Base-by-base conservation (phyloP, 1,140 invertebrate species). In the Apis laboriosa region DNA sequence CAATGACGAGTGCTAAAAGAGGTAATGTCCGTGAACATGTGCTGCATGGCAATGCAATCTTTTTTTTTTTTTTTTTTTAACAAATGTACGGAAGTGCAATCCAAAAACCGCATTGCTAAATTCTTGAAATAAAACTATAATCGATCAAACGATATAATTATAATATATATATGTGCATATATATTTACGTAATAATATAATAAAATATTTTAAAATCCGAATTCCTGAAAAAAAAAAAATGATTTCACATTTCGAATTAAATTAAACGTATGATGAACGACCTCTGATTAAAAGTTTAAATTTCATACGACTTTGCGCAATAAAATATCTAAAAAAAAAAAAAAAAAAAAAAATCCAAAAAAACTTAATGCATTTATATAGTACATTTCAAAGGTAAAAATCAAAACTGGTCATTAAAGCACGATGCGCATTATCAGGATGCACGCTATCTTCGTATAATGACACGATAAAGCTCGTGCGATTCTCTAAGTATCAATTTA, bases 1-100 rank as follows among this genome's bases (percentile, higher is more conserved):
- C 28, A 43, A 34, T 70, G 73, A 83, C 75, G 49, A 77, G 68
- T 58, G 66, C 82, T 21, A 70, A 76, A 86, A 79, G 34, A 71
- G 24, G 17, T 63, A 72, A 87, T 63, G 84, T 83, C 43, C 60
- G 71, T 72, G 64, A 75, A 64, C 72, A 55, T 53, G 53, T 11
- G 58, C 55, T 13, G 66, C 78, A 73, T 81, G 79, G 56, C 60
- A 71, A 77, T 15, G 74, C 58, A 17, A 60, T 60, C 21, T 28
- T 68, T 77, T 60, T 64, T 43, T 3, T 77, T 60, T 64, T 43
- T 3, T 43, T 3, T 43, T 43, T 7, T 43, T 7, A 64, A 79
- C 64, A 63, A 60, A 34, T n/a, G n/a, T 58, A 75, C 43, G 2
- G 43, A 51, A 58, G 15, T 43, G 51, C 53, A 51, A 15, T 15